phyloP scores from a whole-genome alignment of 2,113 vertebrate species.

The Cacatua alba region DNA sequence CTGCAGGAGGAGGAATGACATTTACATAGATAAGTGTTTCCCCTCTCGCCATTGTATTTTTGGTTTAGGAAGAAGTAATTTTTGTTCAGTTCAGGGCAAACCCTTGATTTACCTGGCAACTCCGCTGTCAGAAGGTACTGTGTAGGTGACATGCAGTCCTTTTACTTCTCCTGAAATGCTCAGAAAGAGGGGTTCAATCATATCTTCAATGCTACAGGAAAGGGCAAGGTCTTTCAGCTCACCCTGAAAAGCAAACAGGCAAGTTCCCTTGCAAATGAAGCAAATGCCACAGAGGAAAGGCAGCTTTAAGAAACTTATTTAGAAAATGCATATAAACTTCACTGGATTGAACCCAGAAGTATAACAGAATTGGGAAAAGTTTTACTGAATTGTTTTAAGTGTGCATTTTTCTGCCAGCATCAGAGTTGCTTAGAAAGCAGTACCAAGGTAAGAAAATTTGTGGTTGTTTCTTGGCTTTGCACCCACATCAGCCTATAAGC shows the following conservation, averaged over 20 bases:
- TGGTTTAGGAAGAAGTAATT: background rate
- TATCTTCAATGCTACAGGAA: conserved; percentile 83
- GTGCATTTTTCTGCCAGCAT: background rate
- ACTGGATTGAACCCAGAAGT: background rate
- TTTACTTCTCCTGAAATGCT: conserved; percentile 79
- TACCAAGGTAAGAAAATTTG: background rate
- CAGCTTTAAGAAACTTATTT: background rate
- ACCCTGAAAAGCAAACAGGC: conserved; percentile 70
- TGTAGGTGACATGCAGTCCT: conserved; percentile 80
- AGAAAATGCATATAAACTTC: background rate
- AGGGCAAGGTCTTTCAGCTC: conserved; percentile 80
- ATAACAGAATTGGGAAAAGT: background rate
- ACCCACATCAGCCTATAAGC: background rate
- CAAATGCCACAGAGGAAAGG: background rate
- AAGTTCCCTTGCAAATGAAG: background rate
- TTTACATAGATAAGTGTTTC: background rate
- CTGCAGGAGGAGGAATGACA: background rate
- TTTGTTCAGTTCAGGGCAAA: background rate
- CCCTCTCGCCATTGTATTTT: background rate
- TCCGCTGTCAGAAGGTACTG: conserved; percentile 47
- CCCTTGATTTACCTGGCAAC: conserved; percentile 37
- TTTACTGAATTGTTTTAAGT: background rate
- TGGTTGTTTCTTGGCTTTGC: background rate
- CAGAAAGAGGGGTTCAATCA: conserved; percentile 82
- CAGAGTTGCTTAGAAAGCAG: background rate